Evolutionary conservation across 2,888 invertebrate species (phyloP).

Genomic region (Acleris laterana): DNA sequence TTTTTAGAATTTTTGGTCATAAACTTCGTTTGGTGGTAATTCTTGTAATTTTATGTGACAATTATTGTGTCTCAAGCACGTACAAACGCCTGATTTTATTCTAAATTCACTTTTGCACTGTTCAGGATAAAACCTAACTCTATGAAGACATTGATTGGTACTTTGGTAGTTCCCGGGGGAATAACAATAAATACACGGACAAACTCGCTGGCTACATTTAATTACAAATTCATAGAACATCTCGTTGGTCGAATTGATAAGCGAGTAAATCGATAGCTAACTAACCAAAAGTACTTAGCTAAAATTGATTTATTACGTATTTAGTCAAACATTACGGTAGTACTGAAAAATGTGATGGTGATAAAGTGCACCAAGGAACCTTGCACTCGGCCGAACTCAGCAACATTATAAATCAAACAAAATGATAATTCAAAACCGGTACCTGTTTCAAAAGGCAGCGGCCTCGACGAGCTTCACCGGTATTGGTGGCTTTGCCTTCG

Average conservation of each 20-base stretch:
- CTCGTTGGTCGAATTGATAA: neutral
- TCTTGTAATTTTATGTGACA: no score
- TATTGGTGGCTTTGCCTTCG: constrained; percentile 62
- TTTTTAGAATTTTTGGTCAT: no score
- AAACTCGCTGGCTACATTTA: no score
- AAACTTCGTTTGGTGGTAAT: no score
- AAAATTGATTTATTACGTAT: neutral
- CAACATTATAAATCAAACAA: constrained; percentile 78
- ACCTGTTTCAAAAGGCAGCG: constrained; percentile 79
- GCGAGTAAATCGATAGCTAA: neutral
- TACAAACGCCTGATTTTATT: no score
- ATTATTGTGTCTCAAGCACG: no score
- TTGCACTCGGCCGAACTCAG: constrained; percentile 51
- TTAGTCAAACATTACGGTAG: neutral
- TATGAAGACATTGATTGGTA: no score
- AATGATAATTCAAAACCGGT: constrained; percentile 83
- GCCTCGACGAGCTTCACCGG: constrained; percentile 76
- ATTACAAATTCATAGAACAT: neutral
- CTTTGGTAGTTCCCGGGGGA: no score
- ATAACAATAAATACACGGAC: no score
- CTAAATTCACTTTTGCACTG: no score
- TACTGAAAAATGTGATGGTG: constrained; percentile 25
- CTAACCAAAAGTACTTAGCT: neutral
- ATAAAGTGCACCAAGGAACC: constrained; percentile 60
- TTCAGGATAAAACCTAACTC: no score